These are phyloP conservation scores for Caenorhabditis remanei DNA, from an alignment of 1,140 invertebrate genomes.

Conservation along the genomic window DNA sequence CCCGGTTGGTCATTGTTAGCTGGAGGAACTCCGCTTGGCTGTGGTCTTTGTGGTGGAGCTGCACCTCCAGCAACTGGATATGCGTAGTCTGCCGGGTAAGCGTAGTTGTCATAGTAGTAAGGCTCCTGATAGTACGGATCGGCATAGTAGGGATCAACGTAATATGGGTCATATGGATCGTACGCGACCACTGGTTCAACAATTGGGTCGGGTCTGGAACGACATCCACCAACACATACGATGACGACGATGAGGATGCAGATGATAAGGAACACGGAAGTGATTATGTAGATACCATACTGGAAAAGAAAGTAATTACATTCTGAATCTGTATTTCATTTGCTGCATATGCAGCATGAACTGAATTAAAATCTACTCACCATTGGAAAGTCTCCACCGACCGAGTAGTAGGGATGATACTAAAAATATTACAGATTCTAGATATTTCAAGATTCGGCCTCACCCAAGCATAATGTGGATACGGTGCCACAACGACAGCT, in stretches of 20 bases:
- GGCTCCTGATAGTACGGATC: constrained; percentile 6
- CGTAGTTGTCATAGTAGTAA: background rate
- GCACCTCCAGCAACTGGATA: background rate
- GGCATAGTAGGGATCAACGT: background rate
- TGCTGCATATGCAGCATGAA: no score
- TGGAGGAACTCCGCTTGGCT: background rate
- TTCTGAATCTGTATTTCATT: no score
- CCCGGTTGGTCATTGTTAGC: background rate
- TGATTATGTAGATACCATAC: constrained; percentile 43
- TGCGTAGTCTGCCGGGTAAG: background rate
- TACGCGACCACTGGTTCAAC: background rate
- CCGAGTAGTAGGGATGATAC: constrained; percentile 14
- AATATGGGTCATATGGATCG: background rate
- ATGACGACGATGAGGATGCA: background rate
- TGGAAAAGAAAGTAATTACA: background rate
- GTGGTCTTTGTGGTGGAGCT: background rate
- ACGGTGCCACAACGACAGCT: background rate
- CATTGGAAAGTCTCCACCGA: constrained; percentile 19
- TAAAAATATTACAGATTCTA: background rate
- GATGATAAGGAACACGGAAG: background rate
- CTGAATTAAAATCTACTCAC: background rate
- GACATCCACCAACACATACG: background rate
- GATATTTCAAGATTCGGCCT: background rate
- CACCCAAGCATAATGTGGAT: constrained; percentile 9
- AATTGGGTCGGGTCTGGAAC: background rate